These are phyloP conservation scores for Catalaphyllia jardinei DNA, from an alignment of 64 coral and sea anemone genomes.

Conservation along the genomic window DNA sequence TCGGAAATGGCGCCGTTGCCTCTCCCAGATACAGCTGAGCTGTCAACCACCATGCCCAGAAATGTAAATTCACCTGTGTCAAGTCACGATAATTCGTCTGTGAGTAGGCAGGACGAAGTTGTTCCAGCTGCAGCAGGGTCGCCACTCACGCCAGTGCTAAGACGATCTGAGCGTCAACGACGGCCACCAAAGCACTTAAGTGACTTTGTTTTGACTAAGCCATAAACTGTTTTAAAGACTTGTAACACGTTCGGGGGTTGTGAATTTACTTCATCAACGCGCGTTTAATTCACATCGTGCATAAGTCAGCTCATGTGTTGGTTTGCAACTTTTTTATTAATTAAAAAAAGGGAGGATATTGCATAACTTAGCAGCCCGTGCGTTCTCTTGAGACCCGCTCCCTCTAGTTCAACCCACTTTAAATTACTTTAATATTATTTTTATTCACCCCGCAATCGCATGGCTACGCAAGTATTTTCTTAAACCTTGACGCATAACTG, in stretches of 20 bases:
- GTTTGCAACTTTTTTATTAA: not conserved
- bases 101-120: not conserved
- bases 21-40: no score
- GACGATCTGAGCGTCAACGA: not conserved
- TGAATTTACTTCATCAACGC: not conserved
- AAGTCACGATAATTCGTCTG: not conserved
- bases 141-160: not conserved
- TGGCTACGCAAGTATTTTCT: no score
- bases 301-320: not conserved
- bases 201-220: not conserved
- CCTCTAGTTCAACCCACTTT: no score
- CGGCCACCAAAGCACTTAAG: not conserved
- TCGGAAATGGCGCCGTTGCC: no score
- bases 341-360: not conserved
- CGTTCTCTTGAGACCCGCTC: no score
- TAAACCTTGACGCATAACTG: no score
- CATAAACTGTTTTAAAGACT: not conserved
- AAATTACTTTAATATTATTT: no score
- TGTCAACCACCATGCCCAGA: no score
- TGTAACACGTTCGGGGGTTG: not conserved
- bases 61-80: no score
- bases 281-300: not conserved
- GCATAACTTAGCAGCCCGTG: no score
- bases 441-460: no score
- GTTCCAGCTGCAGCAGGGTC: not conserved